Percentiles rank a stretch among this genome's conserved stretches.
Evolutionary conservation across 2,888 invertebrate species (phyloP).

Genomic region (Nomada fabriciana): DNA sequence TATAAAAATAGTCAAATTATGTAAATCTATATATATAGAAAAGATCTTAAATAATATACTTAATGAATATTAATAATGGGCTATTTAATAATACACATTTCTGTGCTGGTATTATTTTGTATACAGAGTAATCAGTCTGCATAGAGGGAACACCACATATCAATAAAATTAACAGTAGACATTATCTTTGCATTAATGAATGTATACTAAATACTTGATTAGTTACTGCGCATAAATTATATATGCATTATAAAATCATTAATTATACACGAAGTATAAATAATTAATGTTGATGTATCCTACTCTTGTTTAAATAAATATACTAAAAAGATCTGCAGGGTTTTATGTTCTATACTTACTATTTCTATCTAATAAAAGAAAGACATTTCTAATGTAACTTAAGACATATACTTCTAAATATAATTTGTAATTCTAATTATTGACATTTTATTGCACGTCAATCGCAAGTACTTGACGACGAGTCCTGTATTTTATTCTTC

Average conservation of each 20-base stretch:
- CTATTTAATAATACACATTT: constrained; percentile 34
- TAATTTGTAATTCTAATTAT: constrained; percentile 17
- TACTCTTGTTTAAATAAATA: background rate
- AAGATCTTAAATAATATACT: constrained; percentile 69
- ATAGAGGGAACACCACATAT: constrained; percentile 17
- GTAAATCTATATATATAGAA: constrained; percentile 58
- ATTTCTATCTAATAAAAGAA: background rate
- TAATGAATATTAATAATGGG: constrained; percentile 44
- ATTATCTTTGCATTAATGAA: constrained; percentile 27
- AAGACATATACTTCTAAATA: constrained; percentile 11
- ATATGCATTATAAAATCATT: background rate
- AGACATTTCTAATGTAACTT: background rate
- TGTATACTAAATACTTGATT: constrained; percentile 11
- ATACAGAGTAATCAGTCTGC: constrained; percentile 73
- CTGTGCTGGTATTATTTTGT: constrained; percentile 69
- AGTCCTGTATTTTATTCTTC: constrained; percentile 58
- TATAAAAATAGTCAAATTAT: constrained; percentile 77
- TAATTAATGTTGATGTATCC: constrained; percentile 9
- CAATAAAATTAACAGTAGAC: background rate
- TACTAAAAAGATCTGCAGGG: background rate
- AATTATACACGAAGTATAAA: background rate
- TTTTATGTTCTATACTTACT: background rate
- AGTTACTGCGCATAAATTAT: constrained; percentile 5
- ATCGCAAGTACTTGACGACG: constrained; percentile 66
- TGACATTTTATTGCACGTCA: constrained; percentile 14